Evolutionary conservation across 2,113 vertebrate genomes (phyloP).

Genomic region (Suncus etruscus): DNA sequence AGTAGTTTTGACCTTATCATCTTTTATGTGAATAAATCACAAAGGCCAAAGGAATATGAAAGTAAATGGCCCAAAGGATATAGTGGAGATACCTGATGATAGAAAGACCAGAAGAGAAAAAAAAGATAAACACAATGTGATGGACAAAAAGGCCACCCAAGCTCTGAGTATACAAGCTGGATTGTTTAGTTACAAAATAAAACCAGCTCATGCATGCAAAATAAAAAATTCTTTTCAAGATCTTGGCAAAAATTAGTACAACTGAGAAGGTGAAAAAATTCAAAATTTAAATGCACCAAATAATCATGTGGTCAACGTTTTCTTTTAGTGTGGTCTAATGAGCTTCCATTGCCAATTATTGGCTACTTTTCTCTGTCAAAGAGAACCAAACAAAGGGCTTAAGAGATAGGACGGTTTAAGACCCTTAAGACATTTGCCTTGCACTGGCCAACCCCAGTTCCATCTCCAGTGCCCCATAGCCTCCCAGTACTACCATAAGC

Average conservation of each 20-base stretch:
- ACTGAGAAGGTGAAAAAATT: slow-evolving; percentile 5
- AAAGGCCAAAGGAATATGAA: background rate
- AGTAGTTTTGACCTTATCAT: background rate
- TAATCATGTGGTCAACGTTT: background rate
- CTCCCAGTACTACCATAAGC: too few species aligned
- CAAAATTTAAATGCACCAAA: slow-evolving; percentile 4
- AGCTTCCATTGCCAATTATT: background rate
- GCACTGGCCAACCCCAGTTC: too few species aligned
- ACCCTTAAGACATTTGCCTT: too few species aligned
- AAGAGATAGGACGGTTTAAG: too few species aligned
- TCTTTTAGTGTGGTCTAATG: background rate
- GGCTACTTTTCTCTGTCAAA: slow-evolving; percentile 6
- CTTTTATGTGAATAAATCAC: background rate
- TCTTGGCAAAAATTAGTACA: background rate
- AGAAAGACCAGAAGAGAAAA: background rate
- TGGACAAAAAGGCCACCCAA: background rate
- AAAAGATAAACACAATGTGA: background rate
- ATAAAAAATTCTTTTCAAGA: slow-evolving; percentile 8
- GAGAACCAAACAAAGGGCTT: too few species aligned
- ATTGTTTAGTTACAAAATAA: slow-evolving; percentile 38
- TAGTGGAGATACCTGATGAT: background rate
- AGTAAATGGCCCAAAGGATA: background rate
- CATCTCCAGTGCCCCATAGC: too few species aligned
- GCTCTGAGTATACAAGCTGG: background rate
- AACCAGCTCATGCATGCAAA: slow-evolving; percentile 4